Conservation (phyloP, 2,113 vertebrate genomes). For the Neoarius graeffei region DNA sequence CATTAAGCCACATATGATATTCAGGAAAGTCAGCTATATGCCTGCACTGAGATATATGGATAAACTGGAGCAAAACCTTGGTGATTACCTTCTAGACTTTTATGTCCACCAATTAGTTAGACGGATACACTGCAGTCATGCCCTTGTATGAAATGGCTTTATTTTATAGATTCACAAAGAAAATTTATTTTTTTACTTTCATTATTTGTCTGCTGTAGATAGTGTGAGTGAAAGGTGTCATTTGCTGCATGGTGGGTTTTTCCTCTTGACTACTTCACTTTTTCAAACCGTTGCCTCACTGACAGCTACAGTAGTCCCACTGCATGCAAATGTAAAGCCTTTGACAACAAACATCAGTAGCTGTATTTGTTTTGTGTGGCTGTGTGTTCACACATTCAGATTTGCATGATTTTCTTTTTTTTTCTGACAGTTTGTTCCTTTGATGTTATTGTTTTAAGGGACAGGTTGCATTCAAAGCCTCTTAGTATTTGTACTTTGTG, state of each 20-base stretch:
- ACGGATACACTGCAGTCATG: not conserved
- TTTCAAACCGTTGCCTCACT: slow-evolving; percentile 64
- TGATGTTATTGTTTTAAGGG: not conserved
- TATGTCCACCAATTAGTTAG: not conserved
- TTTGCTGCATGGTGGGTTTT: slow-evolving; percentile 45
- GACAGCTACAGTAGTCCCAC: slow-evolving; percentile 19
- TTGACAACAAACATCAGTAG: slow-evolving; percentile 26
- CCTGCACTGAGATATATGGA: slow-evolving; percentile 37
- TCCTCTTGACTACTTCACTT: slow-evolving; percentile 68
- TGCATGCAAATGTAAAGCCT: slow-evolving; percentile 54
- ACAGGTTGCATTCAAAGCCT: not conserved
- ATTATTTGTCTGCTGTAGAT: slow-evolving; percentile 2
- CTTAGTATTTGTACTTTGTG: not conserved
- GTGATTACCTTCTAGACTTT: not conserved
- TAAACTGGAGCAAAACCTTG: slow-evolving; percentile 37
- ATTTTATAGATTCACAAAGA: not conserved
- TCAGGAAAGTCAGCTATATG: not conserved
- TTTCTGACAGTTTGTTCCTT: not conserved
- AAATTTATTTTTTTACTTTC: not conserved
- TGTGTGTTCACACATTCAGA: not conserved
- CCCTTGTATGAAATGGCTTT: not conserved
- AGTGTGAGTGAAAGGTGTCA: not conserved
- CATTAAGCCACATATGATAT: not conserved
- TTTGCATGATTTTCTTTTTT: slow-evolving; percentile 24
- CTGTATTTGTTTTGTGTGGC: slow-evolving; percentile 8